Evolutionary conservation across 2,888 invertebrate species (phyloP).

Genomic region (Lobophora halterata): DNA sequence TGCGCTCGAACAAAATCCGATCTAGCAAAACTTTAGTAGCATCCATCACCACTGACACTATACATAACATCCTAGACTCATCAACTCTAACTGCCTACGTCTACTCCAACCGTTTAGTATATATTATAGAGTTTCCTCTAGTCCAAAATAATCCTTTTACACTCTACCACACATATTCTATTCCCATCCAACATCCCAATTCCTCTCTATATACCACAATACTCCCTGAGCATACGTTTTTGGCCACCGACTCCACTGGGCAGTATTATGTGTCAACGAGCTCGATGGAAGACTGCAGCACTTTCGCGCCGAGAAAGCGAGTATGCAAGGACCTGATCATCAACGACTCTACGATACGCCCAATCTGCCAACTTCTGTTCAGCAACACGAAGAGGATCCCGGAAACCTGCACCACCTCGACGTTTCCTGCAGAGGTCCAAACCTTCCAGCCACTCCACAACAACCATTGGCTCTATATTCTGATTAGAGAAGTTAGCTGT

Average conservation of each 20-base stretch:
- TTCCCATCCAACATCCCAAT: conserved; percentile 35
- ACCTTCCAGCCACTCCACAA: conserved; percentile 24
- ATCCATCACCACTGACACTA: conserved; percentile 30
- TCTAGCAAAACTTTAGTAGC: conserved; percentile 28
- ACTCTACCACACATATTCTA: conserved; percentile 35
- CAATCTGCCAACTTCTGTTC: conserved; percentile 25
- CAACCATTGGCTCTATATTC: conserved; percentile 29
- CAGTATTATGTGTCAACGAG: conserved; percentile 31
- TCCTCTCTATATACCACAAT: conserved; percentile 32
- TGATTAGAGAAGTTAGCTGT: too few species aligned
- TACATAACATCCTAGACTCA: conserved; percentile 34
- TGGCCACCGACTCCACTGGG: conserved; percentile 32
- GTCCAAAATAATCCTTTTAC: conserved; percentile 28
- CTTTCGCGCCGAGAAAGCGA: conserved; percentile 15
- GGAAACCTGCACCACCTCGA: conserved; percentile 23
- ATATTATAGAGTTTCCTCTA: conserved; percentile 34
- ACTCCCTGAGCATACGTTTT: conserved; percentile 36
- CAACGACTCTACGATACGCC: conserved; percentile 25
- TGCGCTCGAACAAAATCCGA: conserved; percentile 26
- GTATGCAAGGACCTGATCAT: conserved; percentile 28
- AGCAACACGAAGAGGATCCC: conserved; percentile 18
- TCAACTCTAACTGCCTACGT: conserved; percentile 30
- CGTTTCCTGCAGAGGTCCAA: conserved; percentile 22
- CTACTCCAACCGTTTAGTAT: conserved; percentile 32
- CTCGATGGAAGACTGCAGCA: conserved; percentile 28